Evolutionary conservation across 2,888 invertebrate genomes (phyloP), one percentile per base, ranked within the genome.

Genomic region (Tholera decimalis): DNA sequence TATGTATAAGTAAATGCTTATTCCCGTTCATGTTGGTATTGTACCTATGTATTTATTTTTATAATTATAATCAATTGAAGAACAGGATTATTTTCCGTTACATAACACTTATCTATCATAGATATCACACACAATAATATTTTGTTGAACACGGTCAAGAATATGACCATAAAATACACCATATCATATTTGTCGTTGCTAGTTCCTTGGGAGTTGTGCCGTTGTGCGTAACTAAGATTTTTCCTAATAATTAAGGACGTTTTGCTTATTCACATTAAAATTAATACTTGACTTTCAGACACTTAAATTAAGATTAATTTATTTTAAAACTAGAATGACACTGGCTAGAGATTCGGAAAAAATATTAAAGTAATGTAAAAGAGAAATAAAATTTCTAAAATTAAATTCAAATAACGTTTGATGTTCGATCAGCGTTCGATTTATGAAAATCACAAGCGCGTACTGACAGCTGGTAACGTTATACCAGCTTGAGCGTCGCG

Each of bases 401-500:
- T 33, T 28, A 58, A 50, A 50, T 46, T 69, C 0, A 54, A 76
- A 71, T 59, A 75, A 49, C 70, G 43, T 62, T 58, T 26, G 49
- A 37, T 20, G 24, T 62, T 63, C 41, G 44, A 70, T 66, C 57
- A 63, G 53, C 53, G 67, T 74, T 80, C 71, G 61, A 70, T 83
- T 68, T 70, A 70, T 56, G 67, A 75, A 72, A 75, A 80, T 76
- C 65, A 72, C 80, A 70, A 65, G 74, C 75, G 77, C 83, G 82
- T 76, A 66, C 73, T 67, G 72, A 61, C 72, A 66, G 76, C 78
- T 81, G 73, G 84, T 78, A 80, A 87, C 90, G 91, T 90, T 85
- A 78, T 81, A 77, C 85, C 88, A 82, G 85, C 86, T 77, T 84
- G 91, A 85, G 73, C 79, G 89, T 84, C 86, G 89, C 87, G 88